A percentile compares a stretch with the other conserved stretches of the same genome.
Evolutionary conservation across 2,797 vertebrate species (phyloP).

Genomic region (Sebastes baramenuke): DNA sequence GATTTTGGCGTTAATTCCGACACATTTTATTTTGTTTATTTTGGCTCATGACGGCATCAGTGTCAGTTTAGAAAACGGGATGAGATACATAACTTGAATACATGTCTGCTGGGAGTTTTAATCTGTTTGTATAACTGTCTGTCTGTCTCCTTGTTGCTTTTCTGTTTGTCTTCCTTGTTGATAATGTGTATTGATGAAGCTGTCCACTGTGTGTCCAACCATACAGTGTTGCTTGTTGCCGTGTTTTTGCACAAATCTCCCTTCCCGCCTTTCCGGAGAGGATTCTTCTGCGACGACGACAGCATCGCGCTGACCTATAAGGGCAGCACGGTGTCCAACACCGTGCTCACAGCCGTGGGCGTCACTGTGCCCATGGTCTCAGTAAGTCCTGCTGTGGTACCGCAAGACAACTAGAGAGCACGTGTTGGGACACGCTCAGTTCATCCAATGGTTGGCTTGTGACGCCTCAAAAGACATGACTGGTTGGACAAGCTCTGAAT

Average conservation of each 20-base stretch:
- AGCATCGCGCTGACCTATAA: constrained; percentile 80
- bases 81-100: not conserved
- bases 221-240: constrained; percentile 80
- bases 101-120: not conserved
- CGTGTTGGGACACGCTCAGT: constrained; percentile 32
- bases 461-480: constrained; percentile 17
- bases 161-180: not conserved
- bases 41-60: not conserved
- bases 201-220: constrained; percentile 64
- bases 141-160: not conserved
- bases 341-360: constrained; percentile 82
- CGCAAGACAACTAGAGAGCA: constrained; percentile 45
- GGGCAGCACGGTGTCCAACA: constrained; percentile 83
- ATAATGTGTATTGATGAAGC: constrained; percentile 2
- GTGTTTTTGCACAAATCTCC: constrained; percentile 78
- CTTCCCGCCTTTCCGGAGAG: constrained; percentile 78
- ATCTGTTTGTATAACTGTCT: not conserved
- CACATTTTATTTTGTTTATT: not conserved
- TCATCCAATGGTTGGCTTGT: constrained; percentile 35
- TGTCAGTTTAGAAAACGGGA: not conserved
- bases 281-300: constrained; percentile 82
- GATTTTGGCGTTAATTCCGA: not conserved
- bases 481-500: constrained; percentile 15
- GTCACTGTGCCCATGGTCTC: constrained; percentile 83
- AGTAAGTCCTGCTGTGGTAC: constrained; percentile 85